Conservation (phyloP, 2,113 vertebrate genomes). For the Silurus glanis region DNA sequence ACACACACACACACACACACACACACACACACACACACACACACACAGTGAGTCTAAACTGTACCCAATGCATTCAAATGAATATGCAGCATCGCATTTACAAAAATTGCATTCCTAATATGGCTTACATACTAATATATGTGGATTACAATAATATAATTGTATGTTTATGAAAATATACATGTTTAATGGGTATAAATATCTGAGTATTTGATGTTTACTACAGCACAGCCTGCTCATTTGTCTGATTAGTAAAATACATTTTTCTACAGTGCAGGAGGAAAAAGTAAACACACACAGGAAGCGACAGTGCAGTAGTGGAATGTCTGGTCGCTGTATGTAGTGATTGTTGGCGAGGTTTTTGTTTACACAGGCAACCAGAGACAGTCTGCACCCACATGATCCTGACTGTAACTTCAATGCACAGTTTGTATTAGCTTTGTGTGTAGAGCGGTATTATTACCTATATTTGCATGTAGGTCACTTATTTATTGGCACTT, state of each 20-base stretch:
- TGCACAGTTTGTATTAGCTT: neutral
- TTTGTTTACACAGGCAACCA: slow-evolving; percentile 3
- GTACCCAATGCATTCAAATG: neutral
- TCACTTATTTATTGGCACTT: neutral
- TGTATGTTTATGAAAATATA: neutral
- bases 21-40: neutral
- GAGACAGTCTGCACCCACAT: slow-evolving; percentile 8
- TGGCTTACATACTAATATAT: neutral
- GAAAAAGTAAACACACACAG: neutral
- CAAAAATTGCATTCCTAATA: neutral
- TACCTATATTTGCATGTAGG: neutral
- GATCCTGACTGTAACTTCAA: neutral
- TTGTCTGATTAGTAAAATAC: neutral
- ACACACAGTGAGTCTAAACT: neutral
- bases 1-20: slow-evolving; percentile 14
- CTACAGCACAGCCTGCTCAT: neutral
- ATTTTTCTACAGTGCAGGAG: neutral
- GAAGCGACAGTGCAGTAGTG: slow-evolving; percentile 36
- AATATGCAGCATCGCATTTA: neutral
- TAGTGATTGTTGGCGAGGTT: neutral
- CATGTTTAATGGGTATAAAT: neutral
- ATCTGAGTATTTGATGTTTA: neutral
- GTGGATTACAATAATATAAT: neutral
- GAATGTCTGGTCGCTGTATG: slow-evolving; percentile 19
- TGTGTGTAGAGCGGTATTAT: neutral